These are phyloP conservation scores for Caenorhabditis drosophilae DNA, from an alignment of 2,888 invertebrate species.

Conservation along the genomic window DNA sequence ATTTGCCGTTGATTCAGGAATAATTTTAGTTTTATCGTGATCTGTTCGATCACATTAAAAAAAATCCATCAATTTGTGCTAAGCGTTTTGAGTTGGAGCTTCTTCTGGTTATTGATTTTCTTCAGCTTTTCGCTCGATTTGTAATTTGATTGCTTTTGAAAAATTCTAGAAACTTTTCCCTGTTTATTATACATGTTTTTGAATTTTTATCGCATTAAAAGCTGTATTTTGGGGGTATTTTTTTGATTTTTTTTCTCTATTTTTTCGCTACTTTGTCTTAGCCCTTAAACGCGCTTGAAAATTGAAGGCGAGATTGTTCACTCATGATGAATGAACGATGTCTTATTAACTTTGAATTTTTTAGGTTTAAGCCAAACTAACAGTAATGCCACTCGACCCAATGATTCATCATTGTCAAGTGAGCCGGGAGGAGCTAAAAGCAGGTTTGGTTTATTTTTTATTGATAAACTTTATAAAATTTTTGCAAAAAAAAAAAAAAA, in stretches of 20 bases:
- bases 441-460: constrained; percentile 18
- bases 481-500: too few relatives aligned
- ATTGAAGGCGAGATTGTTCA: background rate
- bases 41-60: too few relatives aligned
- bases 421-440: constrained; percentile 56
- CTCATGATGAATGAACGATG: constrained; percentile 27
- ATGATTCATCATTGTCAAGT: constrained; percentile 62
- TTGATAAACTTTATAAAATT: background rate
- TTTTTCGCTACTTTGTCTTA: constrained; percentile 6
- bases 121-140: background rate
- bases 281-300: background rate
- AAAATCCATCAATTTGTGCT: background rate
- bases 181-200: too few relatives aligned
- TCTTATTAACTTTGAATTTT: constrained; percentile 31
- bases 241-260: constrained; percentile 12
- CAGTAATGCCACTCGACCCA: constrained; percentile 49
- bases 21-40: too few relatives aligned
- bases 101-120: background rate
- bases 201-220: too few relatives aligned
- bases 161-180: too few relatives aligned
- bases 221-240: too few relatives aligned
- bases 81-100: background rate
- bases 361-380: constrained; percentile 56
- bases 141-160: too few relatives aligned
- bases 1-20: too few relatives aligned